phyloP scores from a whole-genome alignment of 2,113 vertebrate genomes.

The Oxyura jamaicensis region DNA sequence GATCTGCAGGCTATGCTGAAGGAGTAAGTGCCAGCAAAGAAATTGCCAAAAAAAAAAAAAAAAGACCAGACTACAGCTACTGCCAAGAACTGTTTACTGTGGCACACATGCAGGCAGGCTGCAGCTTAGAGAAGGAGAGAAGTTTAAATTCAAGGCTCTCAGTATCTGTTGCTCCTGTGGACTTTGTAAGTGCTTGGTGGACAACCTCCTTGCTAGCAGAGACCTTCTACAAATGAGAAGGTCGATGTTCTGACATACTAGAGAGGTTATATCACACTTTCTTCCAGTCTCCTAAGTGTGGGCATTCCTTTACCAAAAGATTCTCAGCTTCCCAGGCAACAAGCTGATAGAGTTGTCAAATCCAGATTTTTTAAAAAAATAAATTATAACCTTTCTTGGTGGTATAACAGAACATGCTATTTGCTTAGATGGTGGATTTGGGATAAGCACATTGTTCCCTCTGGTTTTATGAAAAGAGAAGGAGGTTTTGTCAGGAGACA shows the following conservation, averaged over 20 bases:
- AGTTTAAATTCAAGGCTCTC: background rate
- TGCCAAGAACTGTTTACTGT: background rate
- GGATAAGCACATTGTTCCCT: background rate
- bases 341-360: background rate
- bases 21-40: background rate
- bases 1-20: background rate
- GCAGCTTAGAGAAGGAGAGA: background rate
- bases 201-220: background rate
- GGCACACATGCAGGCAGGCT: background rate
- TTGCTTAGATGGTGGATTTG: background rate
- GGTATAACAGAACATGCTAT: background rate
- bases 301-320: background rate
- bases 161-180: background rate
- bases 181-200: background rate
- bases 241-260: background rate
- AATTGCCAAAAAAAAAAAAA: background rate
- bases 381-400: background rate
- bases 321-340: background rate
- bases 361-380: background rate
- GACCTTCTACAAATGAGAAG: background rate
- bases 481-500: background rate
- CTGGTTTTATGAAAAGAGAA: background rate
- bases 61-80: background rate
- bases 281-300: background rate
- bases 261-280: background rate